phyloP scores from a whole-genome alignment of 2,888 invertebrate genomes.

The Eurytoma adleriae region DNA sequence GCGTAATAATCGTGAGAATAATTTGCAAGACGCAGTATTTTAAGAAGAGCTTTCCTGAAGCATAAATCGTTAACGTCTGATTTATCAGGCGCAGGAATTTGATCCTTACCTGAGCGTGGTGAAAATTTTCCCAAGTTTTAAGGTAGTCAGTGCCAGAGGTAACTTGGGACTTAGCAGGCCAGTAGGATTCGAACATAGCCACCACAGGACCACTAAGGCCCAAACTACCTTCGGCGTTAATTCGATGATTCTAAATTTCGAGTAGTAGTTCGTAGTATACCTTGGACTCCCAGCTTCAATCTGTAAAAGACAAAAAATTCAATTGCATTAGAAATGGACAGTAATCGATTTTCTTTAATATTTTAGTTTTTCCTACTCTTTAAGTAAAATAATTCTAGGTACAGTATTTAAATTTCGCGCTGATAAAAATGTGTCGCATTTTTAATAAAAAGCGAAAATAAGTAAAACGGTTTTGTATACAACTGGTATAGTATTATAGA shows the following conservation, averaged over 20 bases:
- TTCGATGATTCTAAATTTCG: constrained; percentile 24
- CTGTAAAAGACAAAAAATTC: background rate
- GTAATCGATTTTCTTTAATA: too few species aligned
- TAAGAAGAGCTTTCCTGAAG: too few species aligned
- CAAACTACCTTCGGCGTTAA: constrained; percentile 76
- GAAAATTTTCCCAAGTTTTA: background rate
- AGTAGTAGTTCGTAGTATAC: background rate
- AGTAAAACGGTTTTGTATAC: too few species aligned
- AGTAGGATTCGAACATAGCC: constrained; percentile 83
- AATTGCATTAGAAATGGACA: background rate
- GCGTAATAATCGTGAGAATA: too few species aligned
- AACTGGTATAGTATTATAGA: too few species aligned
- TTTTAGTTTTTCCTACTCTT: too few species aligned
- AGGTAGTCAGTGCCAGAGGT: constrained; percentile 72
- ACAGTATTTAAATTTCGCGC: too few species aligned
- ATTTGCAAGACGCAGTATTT: too few species aligned
- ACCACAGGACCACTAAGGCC: constrained; percentile 86
- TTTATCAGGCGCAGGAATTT: background rate
- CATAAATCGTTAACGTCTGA: too few species aligned
- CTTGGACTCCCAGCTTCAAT: background rate
- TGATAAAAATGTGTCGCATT: background rate
- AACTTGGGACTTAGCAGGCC: constrained; percentile 93
- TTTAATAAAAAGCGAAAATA: too few species aligned
- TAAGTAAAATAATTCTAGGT: too few species aligned
- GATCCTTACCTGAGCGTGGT: constrained; percentile 5